Base-by-base conservation (phyloP, 2,888 invertebrate species). In the Orthonevra nobilis region DNA sequence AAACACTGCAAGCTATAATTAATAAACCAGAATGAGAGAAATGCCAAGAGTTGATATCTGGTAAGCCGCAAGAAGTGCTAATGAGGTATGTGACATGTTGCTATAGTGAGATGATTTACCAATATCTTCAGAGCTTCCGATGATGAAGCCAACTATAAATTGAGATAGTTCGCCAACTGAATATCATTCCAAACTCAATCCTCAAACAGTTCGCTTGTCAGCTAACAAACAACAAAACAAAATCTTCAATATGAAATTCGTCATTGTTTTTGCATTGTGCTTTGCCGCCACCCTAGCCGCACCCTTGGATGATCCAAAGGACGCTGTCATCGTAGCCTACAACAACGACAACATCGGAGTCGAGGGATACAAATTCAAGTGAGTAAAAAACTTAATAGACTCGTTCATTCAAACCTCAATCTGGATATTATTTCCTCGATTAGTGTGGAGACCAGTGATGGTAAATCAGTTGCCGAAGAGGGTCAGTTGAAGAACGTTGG, bases 341-440 rank as follows among this genome's bases (percentile, higher is more conserved):
- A 85, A 86, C 10, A 88, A 89, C 61, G 91, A 92, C 85, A 89
- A 89, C 69, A 92, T 92, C 77, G 90, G 84, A 60, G 85, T 91
- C 19, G 91, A 91, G 81, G 88, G 90, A 44, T 93, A 92, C 86
- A 90, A 88, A 81, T 92, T 91, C 83, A 90, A 89, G 91, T 91
- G 88, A 90, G 85, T 83, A 20, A 14, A 15, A 3, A 0, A 2
- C n/a, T 15, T 42, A 6, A 1, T 10, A 0, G 1, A 12, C n/a
- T n/a, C n/a, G n/a, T 3, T 20, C 2, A 7, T 40, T 3, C 2
- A 17, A 38, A 17, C 3, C 26, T 1, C 0, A 4, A 42, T 0
- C 0, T 15, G 2, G 2, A 12, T 15, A 1, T 3, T 28, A 23
- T 10, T 17, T 50, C 17, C 73, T n/a, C n/a, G n/a, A n/a, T n/a